These are phyloP conservation scores for Orchesella flavescens DNA, from an alignment of 2,888 invertebrate genomes.

Conservation along the genomic window DNA sequence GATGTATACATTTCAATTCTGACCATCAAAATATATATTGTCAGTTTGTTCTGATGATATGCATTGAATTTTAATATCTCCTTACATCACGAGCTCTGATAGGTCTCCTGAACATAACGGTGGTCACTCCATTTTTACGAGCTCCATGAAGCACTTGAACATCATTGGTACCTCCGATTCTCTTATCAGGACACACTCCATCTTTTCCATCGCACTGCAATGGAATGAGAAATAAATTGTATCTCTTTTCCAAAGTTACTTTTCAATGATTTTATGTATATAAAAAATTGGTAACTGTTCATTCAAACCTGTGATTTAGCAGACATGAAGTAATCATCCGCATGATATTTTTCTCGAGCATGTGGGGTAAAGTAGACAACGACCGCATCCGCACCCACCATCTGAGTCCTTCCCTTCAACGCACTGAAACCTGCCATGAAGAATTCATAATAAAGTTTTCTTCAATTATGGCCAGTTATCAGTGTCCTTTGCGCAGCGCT, in stretches of 20 bases:
- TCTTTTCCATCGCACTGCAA: slow-evolving; percentile 86
- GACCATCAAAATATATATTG: neutral
- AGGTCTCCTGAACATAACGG: slow-evolving; percentile 85
- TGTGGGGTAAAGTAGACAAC: slow-evolving; percentile 81
- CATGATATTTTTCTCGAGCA: slow-evolving; percentile 80
- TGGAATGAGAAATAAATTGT: slow-evolving; percentile 10
- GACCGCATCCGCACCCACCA: slow-evolving; percentile 88
- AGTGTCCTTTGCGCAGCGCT: slow-evolving; percentile 24
- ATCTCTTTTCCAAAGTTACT: neutral
- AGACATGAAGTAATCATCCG: slow-evolving; percentile 89
- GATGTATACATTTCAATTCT: no score
- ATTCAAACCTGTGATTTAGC: slow-evolving; percentile 80
- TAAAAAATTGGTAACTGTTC: no score
- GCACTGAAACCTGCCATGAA: slow-evolving; percentile 68
- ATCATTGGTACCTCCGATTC: slow-evolving; percentile 87
- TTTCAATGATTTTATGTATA: no score
- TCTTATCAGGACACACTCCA: slow-evolving; percentile 89
- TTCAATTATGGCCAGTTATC: slow-evolving; percentile 64
- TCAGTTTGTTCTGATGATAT: neutral
- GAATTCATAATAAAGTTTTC: slow-evolving; percentile 58
- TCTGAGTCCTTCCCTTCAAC: slow-evolving; percentile 74
- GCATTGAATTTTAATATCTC: no score
- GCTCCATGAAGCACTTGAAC: slow-evolving; percentile 84
- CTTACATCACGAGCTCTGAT: slow-evolving; percentile 78
- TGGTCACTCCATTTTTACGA: slow-evolving; percentile 85